Conservation (phyloP, 2,113 vertebrate genomes). For the Bothrops jararaca region DNA sequence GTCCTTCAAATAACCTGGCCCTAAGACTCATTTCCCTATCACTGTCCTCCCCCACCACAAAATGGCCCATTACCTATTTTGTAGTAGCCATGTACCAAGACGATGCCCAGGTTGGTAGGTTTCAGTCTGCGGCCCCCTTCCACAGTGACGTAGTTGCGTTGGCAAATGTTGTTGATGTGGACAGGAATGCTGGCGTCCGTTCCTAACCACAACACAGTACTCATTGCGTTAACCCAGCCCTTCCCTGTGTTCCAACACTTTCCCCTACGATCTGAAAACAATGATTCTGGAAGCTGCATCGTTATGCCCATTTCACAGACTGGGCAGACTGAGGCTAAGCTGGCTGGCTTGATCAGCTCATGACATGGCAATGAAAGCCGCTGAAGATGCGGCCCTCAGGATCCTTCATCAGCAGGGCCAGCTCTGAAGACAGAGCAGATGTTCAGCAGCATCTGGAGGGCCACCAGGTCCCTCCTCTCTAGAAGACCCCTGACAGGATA, state of each 20-base stretch:
- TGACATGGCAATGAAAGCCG: not conserved
- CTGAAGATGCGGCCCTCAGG: not conserved
- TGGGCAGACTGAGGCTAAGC: not conserved
- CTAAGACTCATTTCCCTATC: not conserved
- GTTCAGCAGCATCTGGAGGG: not conserved
- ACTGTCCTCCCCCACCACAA: not conserved
- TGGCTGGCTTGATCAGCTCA: not conserved
- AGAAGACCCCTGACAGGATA: not conserved
- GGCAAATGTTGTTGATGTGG: conserved; percentile 97
- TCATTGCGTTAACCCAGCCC: not conserved
- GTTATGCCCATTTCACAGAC: not conserved
- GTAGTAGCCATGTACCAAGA: conserved; percentile 96
- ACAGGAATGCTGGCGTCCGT: conserved; percentile 98
- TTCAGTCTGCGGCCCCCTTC: conserved; percentile 90
- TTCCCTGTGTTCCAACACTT: not conserved
- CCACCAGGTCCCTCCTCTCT: not conserved
- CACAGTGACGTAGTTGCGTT: conserved; percentile 93
- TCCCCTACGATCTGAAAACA: not conserved
- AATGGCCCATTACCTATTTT: conserved; percentile 82
- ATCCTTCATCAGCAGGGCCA: not conserved
- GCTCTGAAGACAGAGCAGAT: not conserved
- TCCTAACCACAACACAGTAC: conserved; percentile 67
- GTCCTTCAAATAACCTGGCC: not conserved
- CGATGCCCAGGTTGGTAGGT: conserved; percentile 95
- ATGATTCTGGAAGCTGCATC: not conserved